A percentile compares a stretch with the other conserved stretches of the same genome.
Evolutionary conservation across 2,113 vertebrate genomes (phyloP).

Genomic region (Odocoileus hemionus): DNA sequence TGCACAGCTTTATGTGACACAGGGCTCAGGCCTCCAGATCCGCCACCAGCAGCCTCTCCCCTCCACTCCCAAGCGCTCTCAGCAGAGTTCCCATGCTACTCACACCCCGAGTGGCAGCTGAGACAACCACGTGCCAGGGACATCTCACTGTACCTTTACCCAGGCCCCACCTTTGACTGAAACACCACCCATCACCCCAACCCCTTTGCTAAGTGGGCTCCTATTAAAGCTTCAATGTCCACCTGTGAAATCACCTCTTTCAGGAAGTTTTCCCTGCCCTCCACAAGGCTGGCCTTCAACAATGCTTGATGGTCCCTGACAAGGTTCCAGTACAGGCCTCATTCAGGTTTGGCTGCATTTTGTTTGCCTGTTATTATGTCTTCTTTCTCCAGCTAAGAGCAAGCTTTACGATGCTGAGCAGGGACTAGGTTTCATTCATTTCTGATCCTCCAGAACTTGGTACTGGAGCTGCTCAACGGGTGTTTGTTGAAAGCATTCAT

Average conservation of each 20-base stretch:
- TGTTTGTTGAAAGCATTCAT: background rate
- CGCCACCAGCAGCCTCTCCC: fast-evolving
- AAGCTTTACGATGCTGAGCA: background rate
- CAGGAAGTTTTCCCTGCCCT: background rate
- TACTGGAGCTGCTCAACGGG: background rate
- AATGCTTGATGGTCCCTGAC: no score
- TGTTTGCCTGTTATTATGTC: background rate
- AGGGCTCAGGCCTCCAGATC: background rate
- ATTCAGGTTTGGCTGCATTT: background rate
- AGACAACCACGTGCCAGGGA: background rate
- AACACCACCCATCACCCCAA: background rate
- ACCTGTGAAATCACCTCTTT: background rate
- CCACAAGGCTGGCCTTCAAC: background rate
- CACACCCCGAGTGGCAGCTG: background rate
- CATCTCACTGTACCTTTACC: background rate
- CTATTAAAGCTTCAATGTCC: background rate
- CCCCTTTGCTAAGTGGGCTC: background rate
- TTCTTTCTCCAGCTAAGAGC: background rate
- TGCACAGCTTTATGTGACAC: background rate
- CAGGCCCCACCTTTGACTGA: background rate
- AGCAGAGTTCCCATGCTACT: background rate
- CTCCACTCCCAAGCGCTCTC: background rate
- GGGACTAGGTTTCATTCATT: background rate
- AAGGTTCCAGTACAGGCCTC: background rate
- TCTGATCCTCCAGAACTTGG: background rate